Base-by-base conservation (phyloP, 2,888 invertebrate species). In the Watsonalla binaria region DNA sequence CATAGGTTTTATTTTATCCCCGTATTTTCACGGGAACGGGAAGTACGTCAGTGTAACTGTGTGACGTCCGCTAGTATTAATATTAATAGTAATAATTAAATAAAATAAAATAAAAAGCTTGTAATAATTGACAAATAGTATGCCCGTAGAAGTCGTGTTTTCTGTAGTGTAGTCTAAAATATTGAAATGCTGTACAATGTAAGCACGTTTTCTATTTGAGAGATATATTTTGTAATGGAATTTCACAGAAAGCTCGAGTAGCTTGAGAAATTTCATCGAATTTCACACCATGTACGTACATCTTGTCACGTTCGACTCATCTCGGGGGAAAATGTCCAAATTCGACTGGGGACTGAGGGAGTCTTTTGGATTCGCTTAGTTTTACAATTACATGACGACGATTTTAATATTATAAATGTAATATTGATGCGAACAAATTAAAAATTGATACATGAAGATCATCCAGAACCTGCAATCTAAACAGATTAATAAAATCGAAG, bases 301-400 rank as follows among this genome's bases (percentile, higher is more conserved):
- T 68, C 65, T 75, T 71, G 75, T 76, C 79, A 78, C 78, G 76
- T 72, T 56, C 68, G 56, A 57, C 52, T 55, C 56, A 60, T 55
- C 60, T 66, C 67, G 65, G 61, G 50, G 61, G 71, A 76, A 68
- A 63, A 59, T 45, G 55, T 52, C 62, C 67, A 75, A 82, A 81
- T 82, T 78, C 70, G 75, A 65, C 74, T 70, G 61, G 82, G 78
- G 78, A 78, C 58, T 69, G 60, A 61, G 77, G 75, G 76, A 76
- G 63, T 68, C 65, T 72, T 74, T 68, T 60, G 35, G 62, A 67
- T 70, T 72, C 66, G 59, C 61, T 57, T 56, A 54, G 51, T 53
- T 51, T 51, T 56, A 54, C 59, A 58, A 54, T 60, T 54, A 14
- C 14, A n/a, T 13, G 6, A 33, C 24, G n/a, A 24, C 47, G 6